Percentiles rank a stretch among this genome's conserved stretches.
phyloP scores from a whole-genome alignment of 2,888 invertebrate species.

The Drosophila mettleri region DNA sequence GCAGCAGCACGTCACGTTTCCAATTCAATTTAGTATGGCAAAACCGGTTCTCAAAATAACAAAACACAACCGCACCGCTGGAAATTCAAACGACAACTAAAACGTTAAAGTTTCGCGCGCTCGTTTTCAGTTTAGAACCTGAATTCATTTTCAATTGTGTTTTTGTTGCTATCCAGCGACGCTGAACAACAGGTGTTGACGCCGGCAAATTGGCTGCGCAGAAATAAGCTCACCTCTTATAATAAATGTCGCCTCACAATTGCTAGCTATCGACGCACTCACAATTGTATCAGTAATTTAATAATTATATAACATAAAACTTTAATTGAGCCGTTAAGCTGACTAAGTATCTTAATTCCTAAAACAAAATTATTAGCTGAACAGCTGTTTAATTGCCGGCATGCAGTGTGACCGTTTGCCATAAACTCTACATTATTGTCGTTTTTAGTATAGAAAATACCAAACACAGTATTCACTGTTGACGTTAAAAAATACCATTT shows the following conservation, averaged over 20 bases:
- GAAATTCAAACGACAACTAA: constrained; percentile 74
- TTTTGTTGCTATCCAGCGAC: constrained; percentile 12
- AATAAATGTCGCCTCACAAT: not conserved
- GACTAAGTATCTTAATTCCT: constrained; percentile 12
- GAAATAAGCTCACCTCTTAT: constrained; percentile 3
- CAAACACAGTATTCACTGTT: not conserved
- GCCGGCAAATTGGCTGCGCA: constrained; percentile 32
- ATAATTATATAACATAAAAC: not conserved
- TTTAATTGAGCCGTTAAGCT: constrained; percentile 1
- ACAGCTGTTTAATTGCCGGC: constrained; percentile 47
- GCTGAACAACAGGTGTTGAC: constrained; percentile 36
- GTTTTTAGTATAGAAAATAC: constrained; percentile 8
- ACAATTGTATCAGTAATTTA: not conserved
- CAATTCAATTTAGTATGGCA: constrained; percentile 24
- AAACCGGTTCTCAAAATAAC: constrained; percentile 59
- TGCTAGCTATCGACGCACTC: not conserved
- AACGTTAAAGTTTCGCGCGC: constrained; percentile 50
- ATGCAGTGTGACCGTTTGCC: constrained; percentile 31
- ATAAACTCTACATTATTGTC: not conserved
- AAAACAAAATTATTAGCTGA: not conserved
- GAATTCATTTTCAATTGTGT: constrained; percentile 41
- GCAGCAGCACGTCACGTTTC: constrained; percentile 49
- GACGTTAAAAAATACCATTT: not conserved
- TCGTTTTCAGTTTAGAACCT: constrained; percentile 50
- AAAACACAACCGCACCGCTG: constrained; percentile 66